Conservation (phyloP, 2,888 invertebrate species). For the Horisme vitalbata region DNA sequence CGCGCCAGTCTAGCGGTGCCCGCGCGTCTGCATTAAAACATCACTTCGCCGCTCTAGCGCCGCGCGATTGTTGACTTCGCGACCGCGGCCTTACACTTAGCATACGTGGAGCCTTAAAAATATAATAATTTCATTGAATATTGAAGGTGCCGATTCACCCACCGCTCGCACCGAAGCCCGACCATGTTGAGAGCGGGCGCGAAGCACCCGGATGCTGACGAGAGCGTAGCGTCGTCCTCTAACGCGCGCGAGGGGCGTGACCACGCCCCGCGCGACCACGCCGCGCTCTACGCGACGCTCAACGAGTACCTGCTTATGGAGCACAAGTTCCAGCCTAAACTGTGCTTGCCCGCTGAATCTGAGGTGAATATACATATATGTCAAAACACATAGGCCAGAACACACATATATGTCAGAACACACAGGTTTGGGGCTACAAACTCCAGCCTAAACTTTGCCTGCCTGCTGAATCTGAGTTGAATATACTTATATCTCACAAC, state of each 20-base stretch:
- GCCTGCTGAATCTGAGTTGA: too few species aligned
- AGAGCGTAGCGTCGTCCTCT: constrained; percentile 38
- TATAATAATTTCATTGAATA: too few species aligned
- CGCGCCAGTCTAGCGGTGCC: too few species aligned
- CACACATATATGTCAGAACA: neutral
- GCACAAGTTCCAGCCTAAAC: constrained; percentile 87
- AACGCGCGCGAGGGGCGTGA: too few species aligned
- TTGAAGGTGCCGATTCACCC: constrained; percentile 76
- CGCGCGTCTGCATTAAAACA: too few species aligned
- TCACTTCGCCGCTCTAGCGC: too few species aligned
- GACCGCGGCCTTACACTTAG: too few species aligned
- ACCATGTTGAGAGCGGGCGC: constrained; percentile 83
- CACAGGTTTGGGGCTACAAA: neutral
- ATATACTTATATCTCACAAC: too few species aligned
- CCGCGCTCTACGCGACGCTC: constrained; percentile 79
- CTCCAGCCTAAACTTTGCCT: too few species aligned
- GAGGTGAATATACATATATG: constrained; percentile 74
- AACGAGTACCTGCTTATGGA: constrained; percentile 87
- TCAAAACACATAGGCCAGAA: neutral
- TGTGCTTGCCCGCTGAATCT: constrained; percentile 85
- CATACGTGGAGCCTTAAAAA: too few species aligned
- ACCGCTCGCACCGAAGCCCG: constrained; percentile 69
- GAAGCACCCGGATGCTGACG: constrained; percentile 86
- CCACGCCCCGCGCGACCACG: constrained; percentile 33
- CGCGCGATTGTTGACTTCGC: too few species aligned